Base-by-base conservation (phyloP, 2,888 invertebrate species). In the Xanthorhoe spadicearia region DNA sequence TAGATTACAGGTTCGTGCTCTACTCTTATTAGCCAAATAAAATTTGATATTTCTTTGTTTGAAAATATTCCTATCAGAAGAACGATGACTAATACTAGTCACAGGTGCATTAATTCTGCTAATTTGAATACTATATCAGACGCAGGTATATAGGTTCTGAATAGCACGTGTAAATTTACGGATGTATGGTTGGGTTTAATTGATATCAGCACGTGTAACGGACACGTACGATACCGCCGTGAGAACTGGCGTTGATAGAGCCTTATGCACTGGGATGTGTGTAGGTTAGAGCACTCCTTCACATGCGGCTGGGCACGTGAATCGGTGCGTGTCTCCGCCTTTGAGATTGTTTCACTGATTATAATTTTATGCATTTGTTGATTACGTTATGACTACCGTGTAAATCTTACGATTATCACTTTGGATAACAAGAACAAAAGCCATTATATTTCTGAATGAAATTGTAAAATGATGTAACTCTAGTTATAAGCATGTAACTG, bases 171-270 rank as follows among this genome's bases (percentile, higher is more conserved):
- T 72, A 68, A 67, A 58, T 70, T 77, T 76, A 79, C 84, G 85
- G 84, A 87, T 88, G 79, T 84, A 73, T 77, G 78, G 72, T 46
- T 83, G 82, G 81, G 74, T 83, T 85, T 89, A 86, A 88, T 87
- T 85, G 77, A 73, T 81, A 80, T 80, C 72, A 74, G 74, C 88
- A 89, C 89, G 87, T 88, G 86, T 78, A 72, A 18, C 51, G 67
- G 63, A 72, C 87, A 86, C 85, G 85, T 85, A 85, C 77, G 71
- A 80, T 77, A 76, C 80, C 79, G 74, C 80, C 79, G 79, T 79
- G 83, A 81, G 80, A 78, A 76, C 70, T 69, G 63, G 61, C 72
- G 68, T 61, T 73, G 58, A 60, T 56, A 60, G 63, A 62, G 35
- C 55, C 68, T 72, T 72, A 73, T 73, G 69, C 49, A 64, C 59